Conservation (phyloP, 2,888 invertebrate species). For the Pyrochroa serraticornis region DNA sequence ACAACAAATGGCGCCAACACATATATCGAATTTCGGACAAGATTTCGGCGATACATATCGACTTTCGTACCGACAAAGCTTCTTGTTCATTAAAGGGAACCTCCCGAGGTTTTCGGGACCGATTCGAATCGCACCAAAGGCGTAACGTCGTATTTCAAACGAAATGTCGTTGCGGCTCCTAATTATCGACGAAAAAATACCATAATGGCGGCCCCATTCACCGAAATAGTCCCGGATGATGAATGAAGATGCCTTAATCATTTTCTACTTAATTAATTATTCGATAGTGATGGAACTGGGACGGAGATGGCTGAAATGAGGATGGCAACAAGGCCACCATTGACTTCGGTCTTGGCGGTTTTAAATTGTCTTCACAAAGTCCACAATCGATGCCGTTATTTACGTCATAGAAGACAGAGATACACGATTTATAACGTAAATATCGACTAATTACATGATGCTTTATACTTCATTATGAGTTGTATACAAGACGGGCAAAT, state of each 20-base stretch:
- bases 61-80: too few relatives aligned
- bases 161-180: background rate
- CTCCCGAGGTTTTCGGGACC: too few relatives aligned
- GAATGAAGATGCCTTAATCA: conserved; percentile 25
- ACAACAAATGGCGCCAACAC: too few relatives aligned
- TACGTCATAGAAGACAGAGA: conserved; percentile 18
- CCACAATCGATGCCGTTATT: conserved; percentile 22
- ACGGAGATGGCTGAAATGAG: conserved; percentile 12
- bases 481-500: conserved; percentile 46
- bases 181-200: conserved; percentile 16
- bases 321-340: conserved; percentile 13
- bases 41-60: too few relatives aligned
- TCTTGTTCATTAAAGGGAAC: too few relatives aligned
- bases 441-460: conserved; percentile 35
- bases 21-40: too few relatives aligned
- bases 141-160: conserved; percentile 3
- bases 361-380: conserved; percentile 15
- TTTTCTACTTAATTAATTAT: conserved; percentile 26
- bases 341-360: conserved; percentile 1
- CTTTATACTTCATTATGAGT: conserved; percentile 43
- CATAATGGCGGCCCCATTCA: conserved; percentile 12
- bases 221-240: conserved; percentile 6
- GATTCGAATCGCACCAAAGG: background rate
- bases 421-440: conserved; percentile 27
- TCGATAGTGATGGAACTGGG: conserved; percentile 13